phyloP scores from a whole-genome alignment of 1,140 invertebrate species.

The Drosophila saltans region DNA sequence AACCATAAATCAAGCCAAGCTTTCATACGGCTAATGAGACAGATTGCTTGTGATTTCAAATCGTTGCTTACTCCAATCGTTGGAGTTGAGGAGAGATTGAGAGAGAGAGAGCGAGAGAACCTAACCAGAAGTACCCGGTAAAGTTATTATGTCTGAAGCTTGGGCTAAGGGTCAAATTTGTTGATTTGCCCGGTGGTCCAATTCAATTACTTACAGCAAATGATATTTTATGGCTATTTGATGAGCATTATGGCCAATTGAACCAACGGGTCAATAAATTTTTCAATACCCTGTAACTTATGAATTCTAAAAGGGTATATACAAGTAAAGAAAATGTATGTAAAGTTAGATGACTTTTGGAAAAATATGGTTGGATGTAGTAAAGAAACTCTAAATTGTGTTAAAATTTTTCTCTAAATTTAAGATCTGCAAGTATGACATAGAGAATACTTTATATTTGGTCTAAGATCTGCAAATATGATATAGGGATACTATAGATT shows the following conservation, averaged over 20 bases:
- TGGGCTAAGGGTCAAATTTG: slow-evolving; percentile 29
- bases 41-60: slow-evolving; percentile 50
- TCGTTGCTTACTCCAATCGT: not conserved
- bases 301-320: not conserved
- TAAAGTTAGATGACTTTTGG: too few species aligned
- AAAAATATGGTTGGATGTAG: too few species aligned
- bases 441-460: too few species aligned
- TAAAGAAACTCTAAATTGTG: too few species aligned
- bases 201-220: slow-evolving; percentile 57
- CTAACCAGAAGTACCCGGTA: not conserved
- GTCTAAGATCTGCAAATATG: too few species aligned
- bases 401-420: too few species aligned
- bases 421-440: too few species aligned
- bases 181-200: slow-evolving; percentile 44
- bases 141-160: not conserved
- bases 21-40: slow-evolving; percentile 73
- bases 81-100: not conserved
- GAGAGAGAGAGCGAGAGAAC: slow-evolving; percentile 3
- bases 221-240: slow-evolving; percentile 79
- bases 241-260: slow-evolving; percentile 72
- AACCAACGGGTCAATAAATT: slow-evolving; percentile 63
- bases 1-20: slow-evolving; percentile 65
- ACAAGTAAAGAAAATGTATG: not conserved
- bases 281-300: not conserved
- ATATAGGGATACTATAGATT: too few species aligned